Base-by-base conservation (phyloP, 2,113 vertebrate genomes). In the Microcebus lehilahytsara region DNA sequence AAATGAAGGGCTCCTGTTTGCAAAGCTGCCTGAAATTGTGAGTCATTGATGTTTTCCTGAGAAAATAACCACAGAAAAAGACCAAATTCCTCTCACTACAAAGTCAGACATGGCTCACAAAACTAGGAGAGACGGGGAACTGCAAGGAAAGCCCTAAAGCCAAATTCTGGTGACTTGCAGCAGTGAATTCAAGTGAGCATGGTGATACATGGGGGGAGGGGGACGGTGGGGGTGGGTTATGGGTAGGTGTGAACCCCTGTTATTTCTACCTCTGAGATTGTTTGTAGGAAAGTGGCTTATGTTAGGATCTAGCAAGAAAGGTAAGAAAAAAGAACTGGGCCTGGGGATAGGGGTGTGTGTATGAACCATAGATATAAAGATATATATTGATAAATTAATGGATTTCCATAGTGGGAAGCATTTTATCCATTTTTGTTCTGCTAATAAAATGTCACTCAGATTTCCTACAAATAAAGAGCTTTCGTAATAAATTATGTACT, bases 401-500 rank as follows among this genome's bases (percentile, higher is more conserved):
- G 64, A 85, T 62, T 87, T 11, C 32, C 69, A 91, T 80, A 60
- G 22, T 86, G 64, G 62, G 66, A 87, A 95, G 95, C 56, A 97
- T 64, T 91, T 95, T 78, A 74, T 58, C 42, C 49, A 78, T 74
- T 95, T 95, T 92, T 66, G 13, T 92, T 66, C 64, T 85, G 20
- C 17, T 74, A 32, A 90, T 72, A 97, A 96, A 80, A 75, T 96
- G 92, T 97, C 96, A 96, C 95, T 66, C 42, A 89, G 77, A 87
- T 72, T 97, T 97, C 64, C 80, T 81, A 95, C n/a, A 85, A 96
- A 95, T 95, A 91, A 95, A 90, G 60, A 90, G 32, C 95, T 95
- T 97, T 97, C 75, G 75, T 88, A 96, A 97, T 98, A 97, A 98
- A 97, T 97, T 97, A 97, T 93, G 30, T 77, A 72, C 84, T 96